Evolutionary conservation across 2,797 vertebrate genomes (phyloP).

Genomic region (Eulemur rubriventer): DNA sequence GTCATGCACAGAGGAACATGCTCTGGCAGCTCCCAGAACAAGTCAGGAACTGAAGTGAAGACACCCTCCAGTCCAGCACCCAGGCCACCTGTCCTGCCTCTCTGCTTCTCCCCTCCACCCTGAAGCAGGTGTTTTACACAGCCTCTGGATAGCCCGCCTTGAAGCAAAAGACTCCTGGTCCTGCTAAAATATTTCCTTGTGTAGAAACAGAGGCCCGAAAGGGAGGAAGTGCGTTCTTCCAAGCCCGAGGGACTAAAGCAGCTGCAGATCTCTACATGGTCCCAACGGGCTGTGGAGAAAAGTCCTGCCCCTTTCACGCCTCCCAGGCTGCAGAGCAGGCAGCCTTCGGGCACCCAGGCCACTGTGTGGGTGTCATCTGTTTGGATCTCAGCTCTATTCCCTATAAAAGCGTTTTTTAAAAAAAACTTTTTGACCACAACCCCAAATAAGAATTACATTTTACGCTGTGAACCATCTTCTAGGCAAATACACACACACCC

Average conservation of each 20-base stretch:
- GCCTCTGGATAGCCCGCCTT: background rate
- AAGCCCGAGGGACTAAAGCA: background rate
- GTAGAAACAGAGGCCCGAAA: background rate
- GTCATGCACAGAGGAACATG: background rate
- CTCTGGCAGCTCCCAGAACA: background rate
- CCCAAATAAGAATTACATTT: background rate
- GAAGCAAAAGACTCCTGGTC: background rate
- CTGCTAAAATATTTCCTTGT: background rate
- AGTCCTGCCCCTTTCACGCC: background rate
- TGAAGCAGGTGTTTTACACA: background rate
- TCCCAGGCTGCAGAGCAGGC: background rate
- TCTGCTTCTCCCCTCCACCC: background rate
- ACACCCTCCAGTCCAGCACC: background rate
- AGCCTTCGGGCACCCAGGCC: fast-evolving
- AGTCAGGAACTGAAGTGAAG: background rate
- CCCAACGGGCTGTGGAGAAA: background rate
- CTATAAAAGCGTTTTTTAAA: background rate
- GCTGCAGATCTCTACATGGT: background rate
- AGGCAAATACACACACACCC: background rate
- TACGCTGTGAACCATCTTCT: background rate
- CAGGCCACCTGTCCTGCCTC: fast-evolving
- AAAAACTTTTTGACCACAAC: background rate
- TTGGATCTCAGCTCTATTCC: background rate
- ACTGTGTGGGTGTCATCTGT: background rate
- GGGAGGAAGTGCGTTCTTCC: background rate